Evolutionary conservation across 2,888 invertebrate genomes (phyloP).

Genomic region (Chrysotoxum bicinctum): DNA sequence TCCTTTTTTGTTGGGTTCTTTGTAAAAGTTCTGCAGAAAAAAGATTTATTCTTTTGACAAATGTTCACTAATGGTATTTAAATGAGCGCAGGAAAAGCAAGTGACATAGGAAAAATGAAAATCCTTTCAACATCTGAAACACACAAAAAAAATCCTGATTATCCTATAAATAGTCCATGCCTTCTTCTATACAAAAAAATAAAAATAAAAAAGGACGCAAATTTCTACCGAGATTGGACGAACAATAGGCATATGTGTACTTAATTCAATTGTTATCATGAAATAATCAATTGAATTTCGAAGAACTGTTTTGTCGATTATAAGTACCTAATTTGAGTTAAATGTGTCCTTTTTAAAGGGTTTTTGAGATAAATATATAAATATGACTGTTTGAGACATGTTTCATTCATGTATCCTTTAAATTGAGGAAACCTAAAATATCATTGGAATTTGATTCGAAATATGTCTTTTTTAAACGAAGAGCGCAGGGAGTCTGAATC

Average conservation of each 20-base stretch:
- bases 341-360: neutral
- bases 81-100: constrained; percentile 16
- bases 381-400: too few species aligned
- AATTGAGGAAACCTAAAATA: too few species aligned
- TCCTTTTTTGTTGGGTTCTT: neutral
- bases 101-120: constrained; percentile 6
- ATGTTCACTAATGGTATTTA: constrained; percentile 7
- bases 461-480: too few species aligned
- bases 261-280: constrained; percentile 21
- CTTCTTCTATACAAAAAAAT: neutral
- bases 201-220: neutral
- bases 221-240: neutral
- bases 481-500: too few species aligned
- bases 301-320: neutral
- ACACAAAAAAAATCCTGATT: neutral
- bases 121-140: neutral
- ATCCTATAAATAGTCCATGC: constrained; percentile 17
- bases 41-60: neutral
- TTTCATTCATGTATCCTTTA: neutral
- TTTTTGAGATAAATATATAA: neutral
- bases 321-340: neutral
- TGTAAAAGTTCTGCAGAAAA: neutral
- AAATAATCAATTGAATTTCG: constrained; percentile 4
- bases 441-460: too few species aligned
- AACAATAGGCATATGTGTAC: neutral